Evolutionary conservation across 2,888 invertebrate genomes (phyloP).

Genomic region (Dione vanillae): DNA sequence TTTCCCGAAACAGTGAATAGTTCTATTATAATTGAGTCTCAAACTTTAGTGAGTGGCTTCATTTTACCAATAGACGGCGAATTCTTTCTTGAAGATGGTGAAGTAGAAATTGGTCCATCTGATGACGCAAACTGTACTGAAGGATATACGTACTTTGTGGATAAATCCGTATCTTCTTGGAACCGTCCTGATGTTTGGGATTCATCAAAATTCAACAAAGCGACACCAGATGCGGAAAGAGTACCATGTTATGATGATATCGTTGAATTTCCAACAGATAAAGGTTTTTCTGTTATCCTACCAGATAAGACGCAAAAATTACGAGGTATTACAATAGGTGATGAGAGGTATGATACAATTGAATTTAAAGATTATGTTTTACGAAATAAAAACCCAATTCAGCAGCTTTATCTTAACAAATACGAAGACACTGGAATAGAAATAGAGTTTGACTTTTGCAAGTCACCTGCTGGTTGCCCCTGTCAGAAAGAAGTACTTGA

Average conservation of each 20-base stretch:
- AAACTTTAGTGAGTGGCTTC: constrained; percentile 59
- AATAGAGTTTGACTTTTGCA: constrained; percentile 49
- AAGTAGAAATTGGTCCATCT: constrained; percentile 58
- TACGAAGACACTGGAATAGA: constrained; percentile 52
- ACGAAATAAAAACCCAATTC: constrained; percentile 47
- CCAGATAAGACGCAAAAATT: constrained; percentile 62
- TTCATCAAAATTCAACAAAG: constrained; percentile 69
- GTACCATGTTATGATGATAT: constrained; percentile 77
- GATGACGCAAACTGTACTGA: constrained; percentile 59
- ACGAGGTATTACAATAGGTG: constrained; percentile 54
- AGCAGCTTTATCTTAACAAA: constrained; percentile 59
- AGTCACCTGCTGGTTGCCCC: constrained; percentile 64
- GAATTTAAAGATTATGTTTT: constrained; percentile 37
- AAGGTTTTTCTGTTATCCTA: constrained; percentile 60
- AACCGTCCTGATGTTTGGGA: constrained; percentile 74
- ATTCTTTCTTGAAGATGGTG: constrained; percentile 63
- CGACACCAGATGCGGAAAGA: constrained; percentile 78
- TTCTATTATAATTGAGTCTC: constrained; percentile 59
- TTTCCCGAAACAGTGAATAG: constrained; percentile 65
- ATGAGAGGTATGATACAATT: constrained; percentile 47
- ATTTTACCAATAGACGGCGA: constrained; percentile 73
- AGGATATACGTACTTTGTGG: constrained; percentile 63
- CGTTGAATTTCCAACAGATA: constrained; percentile 66
- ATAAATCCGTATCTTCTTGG: constrained; percentile 66
- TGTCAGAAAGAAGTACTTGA: constrained; percentile 61